Percentiles rank a stretch among this genome's conserved stretches.
Conservation (phyloP, 2,797 vertebrate genomes). For the Enteromius radiatus region DNA sequence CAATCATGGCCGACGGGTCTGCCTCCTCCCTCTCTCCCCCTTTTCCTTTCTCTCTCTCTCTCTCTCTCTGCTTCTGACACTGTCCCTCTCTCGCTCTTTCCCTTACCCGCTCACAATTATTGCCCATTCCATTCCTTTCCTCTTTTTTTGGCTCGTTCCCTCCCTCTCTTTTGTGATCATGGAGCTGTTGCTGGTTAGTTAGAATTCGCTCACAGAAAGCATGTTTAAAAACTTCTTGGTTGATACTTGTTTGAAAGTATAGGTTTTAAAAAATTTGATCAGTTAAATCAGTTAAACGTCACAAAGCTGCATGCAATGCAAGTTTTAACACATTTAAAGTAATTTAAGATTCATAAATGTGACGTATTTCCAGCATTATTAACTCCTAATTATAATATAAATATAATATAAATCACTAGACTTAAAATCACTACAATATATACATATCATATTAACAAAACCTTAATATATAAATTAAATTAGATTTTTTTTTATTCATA, state of each 20-base stretch:
- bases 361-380: not conserved
- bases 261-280: too few relatives aligned
- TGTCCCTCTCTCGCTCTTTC: constrained; percentile 14
- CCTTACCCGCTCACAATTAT: constrained; percentile 29
- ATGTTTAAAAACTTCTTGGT: constrained; percentile 43
- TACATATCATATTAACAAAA: not conserved
- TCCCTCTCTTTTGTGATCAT: constrained; percentile 82
- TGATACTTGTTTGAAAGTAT: constrained; percentile 27
- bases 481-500: not conserved
- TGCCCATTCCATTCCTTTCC: constrained; percentile 27
- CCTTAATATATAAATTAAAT: not conserved
- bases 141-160: constrained; percentile 58
- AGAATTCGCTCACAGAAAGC: constrained; percentile 80
- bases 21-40: constrained; percentile 39
- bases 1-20: constrained; percentile 15
- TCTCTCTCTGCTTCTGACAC: constrained; percentile 41
- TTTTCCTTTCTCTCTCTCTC: constrained; percentile 37
- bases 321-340: not conserved
- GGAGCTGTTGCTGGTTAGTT: constrained; percentile 88
- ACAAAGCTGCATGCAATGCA: too few relatives aligned
- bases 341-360: not conserved
- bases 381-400: too few relatives aligned
- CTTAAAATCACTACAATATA: not conserved
- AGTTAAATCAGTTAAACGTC: too few relatives aligned
- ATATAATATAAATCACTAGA: not conserved